Evolutionary conservation across 2,797 vertebrate species (phyloP).

Genomic region (Loriculus beryllinus): DNA sequence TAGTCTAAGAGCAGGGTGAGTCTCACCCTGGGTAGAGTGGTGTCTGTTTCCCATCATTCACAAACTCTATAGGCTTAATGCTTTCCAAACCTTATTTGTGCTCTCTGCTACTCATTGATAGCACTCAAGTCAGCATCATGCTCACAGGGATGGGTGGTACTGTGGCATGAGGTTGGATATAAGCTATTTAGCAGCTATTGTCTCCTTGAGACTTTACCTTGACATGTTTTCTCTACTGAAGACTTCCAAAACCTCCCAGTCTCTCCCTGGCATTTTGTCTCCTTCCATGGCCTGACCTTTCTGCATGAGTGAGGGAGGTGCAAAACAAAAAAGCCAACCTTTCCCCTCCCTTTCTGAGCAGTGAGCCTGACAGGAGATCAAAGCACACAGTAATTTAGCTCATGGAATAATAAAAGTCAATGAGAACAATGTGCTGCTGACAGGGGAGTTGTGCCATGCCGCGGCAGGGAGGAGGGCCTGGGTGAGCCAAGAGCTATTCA

Average conservation of each 20-base stretch:
- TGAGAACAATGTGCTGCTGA: constrained; percentile 28
- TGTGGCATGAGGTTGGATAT: not conserved
- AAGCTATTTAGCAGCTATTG: not conserved
- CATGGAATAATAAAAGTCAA: constrained; percentile 18
- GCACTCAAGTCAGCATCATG: not conserved
- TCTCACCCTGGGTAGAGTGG: not conserved
- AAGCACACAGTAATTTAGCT: not conserved
- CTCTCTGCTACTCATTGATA: not conserved
- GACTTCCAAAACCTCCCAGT: not conserved
- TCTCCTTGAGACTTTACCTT: not conserved
- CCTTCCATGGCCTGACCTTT: not conserved
- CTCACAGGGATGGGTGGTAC: not conserved
- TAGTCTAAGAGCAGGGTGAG: not conserved
- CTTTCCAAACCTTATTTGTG: not conserved
- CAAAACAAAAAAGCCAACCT: not conserved
- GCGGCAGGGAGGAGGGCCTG: not conserved
- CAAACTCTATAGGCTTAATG: not conserved
- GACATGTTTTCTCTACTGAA: not conserved
- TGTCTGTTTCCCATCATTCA: not conserved
- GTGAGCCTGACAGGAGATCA: not conserved
- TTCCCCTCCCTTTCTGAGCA: not conserved
- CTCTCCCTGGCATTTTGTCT: not conserved
- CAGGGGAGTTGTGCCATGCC: not conserved
- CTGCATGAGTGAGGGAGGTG: not conserved
- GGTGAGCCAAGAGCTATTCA: not conserved